A percentile compares a stretch with the other conserved stretches of the same genome.
These are phyloP conservation scores for Macroglossus sobrinus DNA, from an alignment of 2,113 vertebrate species.

Conservation along the genomic window DNA sequence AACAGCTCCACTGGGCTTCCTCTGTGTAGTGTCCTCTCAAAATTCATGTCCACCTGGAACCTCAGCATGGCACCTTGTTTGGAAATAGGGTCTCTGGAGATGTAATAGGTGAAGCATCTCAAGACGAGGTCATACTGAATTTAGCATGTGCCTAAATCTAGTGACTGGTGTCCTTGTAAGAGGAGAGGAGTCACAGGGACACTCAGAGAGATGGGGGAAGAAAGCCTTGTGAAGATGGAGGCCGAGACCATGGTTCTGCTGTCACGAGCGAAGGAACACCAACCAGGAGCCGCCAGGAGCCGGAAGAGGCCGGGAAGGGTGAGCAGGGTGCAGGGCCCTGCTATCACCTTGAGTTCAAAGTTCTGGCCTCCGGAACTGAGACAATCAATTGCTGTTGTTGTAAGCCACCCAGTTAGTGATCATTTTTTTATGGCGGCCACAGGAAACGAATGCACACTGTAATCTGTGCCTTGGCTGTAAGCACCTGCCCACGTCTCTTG, in stretches of 20 bases:
- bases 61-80: background rate
- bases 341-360: background rate
- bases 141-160: background rate
- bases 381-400: background rate
- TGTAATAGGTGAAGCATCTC: background rate
- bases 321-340: background rate
- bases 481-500: background rate
- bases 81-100: background rate
- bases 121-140: background rate
- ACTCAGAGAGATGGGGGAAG: background rate
- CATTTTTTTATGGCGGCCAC: background rate
- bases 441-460: background rate
- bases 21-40: fast-evolving
- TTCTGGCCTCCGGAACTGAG: background rate
- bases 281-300: background rate
- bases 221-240: background rate
- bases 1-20: background rate
- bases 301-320: background rate
- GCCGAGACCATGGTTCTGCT: background rate
- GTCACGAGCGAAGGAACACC: background rate
- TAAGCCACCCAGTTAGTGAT: background rate
- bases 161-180: background rate
- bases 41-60: background rate
- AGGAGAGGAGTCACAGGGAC: background rate
- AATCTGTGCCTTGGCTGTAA: background rate